Conservation (phyloP, 1,140 invertebrate genomes). For the Drosophila saltans region DNA sequence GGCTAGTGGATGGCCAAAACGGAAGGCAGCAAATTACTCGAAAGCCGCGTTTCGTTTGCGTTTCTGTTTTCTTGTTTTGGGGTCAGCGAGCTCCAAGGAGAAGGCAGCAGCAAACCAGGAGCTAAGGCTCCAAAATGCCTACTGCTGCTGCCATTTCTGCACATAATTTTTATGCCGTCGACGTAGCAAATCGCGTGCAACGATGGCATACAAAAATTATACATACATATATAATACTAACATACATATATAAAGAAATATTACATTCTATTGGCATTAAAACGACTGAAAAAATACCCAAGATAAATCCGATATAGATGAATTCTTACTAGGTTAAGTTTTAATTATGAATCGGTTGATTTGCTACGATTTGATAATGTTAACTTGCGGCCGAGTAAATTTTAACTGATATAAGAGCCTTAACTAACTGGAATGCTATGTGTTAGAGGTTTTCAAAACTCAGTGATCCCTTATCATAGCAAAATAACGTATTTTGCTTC, state of each 20-base stretch:
- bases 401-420: too few species aligned
- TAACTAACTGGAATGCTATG: too few species aligned
- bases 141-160: conserved; percentile 75
- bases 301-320: neutral
- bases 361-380: too few species aligned
- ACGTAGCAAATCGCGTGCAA: conserved; percentile 68
- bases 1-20: conserved; percentile 14
- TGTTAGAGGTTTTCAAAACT: too few species aligned
- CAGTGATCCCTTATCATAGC: too few species aligned
- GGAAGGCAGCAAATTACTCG: conserved; percentile 57
- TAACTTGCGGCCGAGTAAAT: too few species aligned
- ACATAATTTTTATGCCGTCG: conserved; percentile 76
- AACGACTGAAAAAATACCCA: conserved; percentile 26
- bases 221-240: conserved; percentile 42
- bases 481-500: too few species aligned
- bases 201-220: conserved; percentile 72
- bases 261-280: neutral
- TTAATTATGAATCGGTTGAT: too few species aligned
- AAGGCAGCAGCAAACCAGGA: conserved; percentile 28
- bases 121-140: conserved; percentile 66
- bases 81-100: conserved; percentile 58
- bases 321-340: too few species aligned
- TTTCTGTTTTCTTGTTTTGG: conserved; percentile 48
- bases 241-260: conserved; percentile 20
- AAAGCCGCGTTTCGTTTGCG: conserved; percentile 27